A percentile compares a stretch with the other conserved stretches of the same genome.
Conservation (phyloP, 2,113 vertebrate genomes). For the Gambusia holbrooki region DNA sequence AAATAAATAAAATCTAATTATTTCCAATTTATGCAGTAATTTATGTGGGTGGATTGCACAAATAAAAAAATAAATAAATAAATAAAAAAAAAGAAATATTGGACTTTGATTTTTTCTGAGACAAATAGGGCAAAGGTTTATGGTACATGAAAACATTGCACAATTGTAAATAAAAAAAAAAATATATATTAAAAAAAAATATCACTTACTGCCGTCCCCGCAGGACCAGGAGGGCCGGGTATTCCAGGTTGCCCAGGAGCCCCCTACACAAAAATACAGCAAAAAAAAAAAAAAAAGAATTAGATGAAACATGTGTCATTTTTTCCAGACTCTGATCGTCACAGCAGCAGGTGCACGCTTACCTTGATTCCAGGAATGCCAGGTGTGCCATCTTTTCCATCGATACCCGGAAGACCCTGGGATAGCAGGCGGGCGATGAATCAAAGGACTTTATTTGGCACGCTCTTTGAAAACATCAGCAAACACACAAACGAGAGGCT, state of each 20-base stretch:
- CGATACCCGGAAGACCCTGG: slow-evolving; percentile 94
- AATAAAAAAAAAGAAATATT: background rate
- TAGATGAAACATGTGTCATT: slow-evolving; percentile 10
- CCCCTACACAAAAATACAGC: slow-evolving; percentile 79
- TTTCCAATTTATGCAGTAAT: too few species aligned
- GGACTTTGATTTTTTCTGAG: background rate
- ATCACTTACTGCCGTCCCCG: slow-evolving; percentile 91
- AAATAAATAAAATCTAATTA: too few species aligned
- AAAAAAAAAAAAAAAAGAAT: background rate
- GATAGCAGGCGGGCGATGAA: slow-evolving; percentile 42
- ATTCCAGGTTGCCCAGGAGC: slow-evolving; percentile 83
- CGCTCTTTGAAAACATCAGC: slow-evolving; percentile 4
- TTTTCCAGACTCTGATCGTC: slow-evolving; percentile 4
- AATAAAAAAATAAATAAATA: background rate
- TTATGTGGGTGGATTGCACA: background rate
- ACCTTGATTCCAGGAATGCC: slow-evolving; percentile 94
- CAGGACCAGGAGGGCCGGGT: slow-evolving; percentile 87
- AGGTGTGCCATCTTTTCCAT: slow-evolving; percentile 95
- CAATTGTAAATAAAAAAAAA: background rate
- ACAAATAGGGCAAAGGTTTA: background rate
- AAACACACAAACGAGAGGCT: slow-evolving; percentile 21
- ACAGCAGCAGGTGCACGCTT: slow-evolving; percentile 40
- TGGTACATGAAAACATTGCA: background rate
- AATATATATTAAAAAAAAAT: too few species aligned
- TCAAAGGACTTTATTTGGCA: slow-evolving; percentile 45